Evolutionary conservation across 2,113 vertebrate species (phyloP).

Genomic region (Muntiacus muntjak): DNA sequence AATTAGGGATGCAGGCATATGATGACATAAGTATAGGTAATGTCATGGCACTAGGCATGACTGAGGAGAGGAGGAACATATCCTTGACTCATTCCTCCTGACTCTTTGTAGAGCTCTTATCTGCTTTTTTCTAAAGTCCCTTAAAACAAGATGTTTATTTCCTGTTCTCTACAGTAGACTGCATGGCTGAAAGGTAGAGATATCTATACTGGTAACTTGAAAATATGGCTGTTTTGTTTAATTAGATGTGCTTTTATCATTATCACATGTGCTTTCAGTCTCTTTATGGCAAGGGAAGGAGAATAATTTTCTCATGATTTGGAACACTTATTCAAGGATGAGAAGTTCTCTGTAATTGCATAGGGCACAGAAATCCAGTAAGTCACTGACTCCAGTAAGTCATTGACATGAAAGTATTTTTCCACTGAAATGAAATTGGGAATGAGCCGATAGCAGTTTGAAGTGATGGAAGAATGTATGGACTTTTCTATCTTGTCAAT

Average conservation of each 20-base stretch:
- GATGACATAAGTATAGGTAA: background rate
- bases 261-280: background rate
- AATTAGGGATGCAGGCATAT: background rate
- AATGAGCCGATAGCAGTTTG: background rate
- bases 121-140: background rate
- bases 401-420: background rate
- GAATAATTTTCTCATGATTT: conserved; percentile 13
- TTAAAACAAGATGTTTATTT: background rate
- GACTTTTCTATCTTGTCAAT: background rate
- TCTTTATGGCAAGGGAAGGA: background rate
- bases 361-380: background rate
- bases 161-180: background rate
- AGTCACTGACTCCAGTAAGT: background rate
- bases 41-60: background rate
- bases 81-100: background rate
- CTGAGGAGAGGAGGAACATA: background rate
- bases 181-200: background rate
- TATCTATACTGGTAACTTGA: background rate
- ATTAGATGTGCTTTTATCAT: background rate
- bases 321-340: background rate
- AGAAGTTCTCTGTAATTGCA: background rate
- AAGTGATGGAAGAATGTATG: background rate
- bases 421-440: background rate
- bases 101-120: background rate
- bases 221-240: background rate